Evolutionary conservation across 2,113 vertebrate species (phyloP).

Genomic region (Ammodytes dubius): DNA sequence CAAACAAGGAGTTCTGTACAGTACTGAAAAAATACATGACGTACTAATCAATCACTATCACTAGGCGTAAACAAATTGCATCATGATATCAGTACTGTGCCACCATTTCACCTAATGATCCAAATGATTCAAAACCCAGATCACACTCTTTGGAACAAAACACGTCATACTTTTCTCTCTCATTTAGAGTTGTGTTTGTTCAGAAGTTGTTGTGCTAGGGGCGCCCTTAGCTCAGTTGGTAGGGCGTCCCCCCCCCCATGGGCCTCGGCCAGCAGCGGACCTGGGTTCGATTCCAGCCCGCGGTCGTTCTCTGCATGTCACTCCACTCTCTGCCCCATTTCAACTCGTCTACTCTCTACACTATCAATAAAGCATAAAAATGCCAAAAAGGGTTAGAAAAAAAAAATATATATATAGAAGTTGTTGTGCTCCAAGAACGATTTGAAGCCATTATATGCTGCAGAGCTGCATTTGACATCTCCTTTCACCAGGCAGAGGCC

Average conservation of each 20-base stretch:
- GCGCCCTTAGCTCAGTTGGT: no score
- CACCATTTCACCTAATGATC: constrained; percentile 13
- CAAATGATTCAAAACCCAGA: constrained; percentile 21
- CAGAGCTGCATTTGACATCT: constrained; percentile 63
- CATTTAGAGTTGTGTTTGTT: neutral
- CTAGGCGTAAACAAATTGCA: neutral
- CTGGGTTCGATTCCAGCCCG: no score
- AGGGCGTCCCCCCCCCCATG: no score
- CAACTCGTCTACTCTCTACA: no score
- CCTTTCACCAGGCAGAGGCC: constrained; percentile 55
- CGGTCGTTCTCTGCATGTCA: no score
- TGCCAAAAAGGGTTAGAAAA: no score
- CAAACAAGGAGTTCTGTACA: neutral
- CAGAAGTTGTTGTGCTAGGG: no score
- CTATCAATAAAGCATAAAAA: no score
- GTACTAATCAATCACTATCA: constrained; percentile 2
- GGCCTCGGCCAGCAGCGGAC: no score
- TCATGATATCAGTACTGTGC: neutral
- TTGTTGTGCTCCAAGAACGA: constrained; percentile 17
- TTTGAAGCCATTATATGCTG: constrained; percentile 44
- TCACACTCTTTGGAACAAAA: constrained; percentile 12
- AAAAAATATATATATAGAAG: no score
- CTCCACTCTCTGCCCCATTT: no score
- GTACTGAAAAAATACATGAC: neutral
- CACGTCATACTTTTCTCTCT: neutral